phyloP scores from a whole-genome alignment of 2,113 vertebrate species.

The Lepus timidus region DNA sequence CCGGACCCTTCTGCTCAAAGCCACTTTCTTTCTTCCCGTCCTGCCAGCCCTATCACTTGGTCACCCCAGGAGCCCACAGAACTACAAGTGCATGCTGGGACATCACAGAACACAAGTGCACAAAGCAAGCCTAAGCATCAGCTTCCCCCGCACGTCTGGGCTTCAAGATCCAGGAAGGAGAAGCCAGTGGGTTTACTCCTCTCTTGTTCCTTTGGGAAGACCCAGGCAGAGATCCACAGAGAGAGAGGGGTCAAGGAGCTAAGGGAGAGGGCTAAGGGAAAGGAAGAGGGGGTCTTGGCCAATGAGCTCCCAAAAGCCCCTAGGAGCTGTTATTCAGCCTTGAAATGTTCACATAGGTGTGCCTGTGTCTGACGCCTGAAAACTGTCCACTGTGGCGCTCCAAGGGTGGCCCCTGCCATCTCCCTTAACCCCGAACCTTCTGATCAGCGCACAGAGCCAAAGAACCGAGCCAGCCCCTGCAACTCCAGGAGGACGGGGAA shows the following conservation, averaged over 20 bases:
- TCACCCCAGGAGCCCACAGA: accelerated
- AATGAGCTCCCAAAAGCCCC: neutral
- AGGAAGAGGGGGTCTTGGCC: neutral
- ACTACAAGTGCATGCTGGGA: accelerated
- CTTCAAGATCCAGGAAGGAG: neutral
- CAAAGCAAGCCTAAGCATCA: neutral
- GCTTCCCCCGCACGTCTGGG: accelerated
- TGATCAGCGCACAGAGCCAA: neutral
- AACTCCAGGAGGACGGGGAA: neutral
- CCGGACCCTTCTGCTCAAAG: too few relatives aligned
- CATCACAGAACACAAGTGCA: neutral
- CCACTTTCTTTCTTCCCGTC: too few relatives aligned
- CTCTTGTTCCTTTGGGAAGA: neutral
- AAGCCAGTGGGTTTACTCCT: neutral
- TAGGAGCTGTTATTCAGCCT: neutral
- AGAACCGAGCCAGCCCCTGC: neutral
- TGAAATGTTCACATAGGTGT: neutral
- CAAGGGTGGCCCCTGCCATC: neutral
- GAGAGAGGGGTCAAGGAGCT: neutral
- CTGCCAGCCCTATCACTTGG: neutral
- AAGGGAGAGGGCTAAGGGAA: accelerated
- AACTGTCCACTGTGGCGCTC: neutral
- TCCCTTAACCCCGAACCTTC: neutral
- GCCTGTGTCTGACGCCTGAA: neutral
- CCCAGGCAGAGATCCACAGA: neutral